A percentile compares a stretch with the other conserved stretches of the same genome.
Evolutionary conservation across 1,140 invertebrate genomes (phyloP).

Genomic region (Eumeta japonica): DNA sequence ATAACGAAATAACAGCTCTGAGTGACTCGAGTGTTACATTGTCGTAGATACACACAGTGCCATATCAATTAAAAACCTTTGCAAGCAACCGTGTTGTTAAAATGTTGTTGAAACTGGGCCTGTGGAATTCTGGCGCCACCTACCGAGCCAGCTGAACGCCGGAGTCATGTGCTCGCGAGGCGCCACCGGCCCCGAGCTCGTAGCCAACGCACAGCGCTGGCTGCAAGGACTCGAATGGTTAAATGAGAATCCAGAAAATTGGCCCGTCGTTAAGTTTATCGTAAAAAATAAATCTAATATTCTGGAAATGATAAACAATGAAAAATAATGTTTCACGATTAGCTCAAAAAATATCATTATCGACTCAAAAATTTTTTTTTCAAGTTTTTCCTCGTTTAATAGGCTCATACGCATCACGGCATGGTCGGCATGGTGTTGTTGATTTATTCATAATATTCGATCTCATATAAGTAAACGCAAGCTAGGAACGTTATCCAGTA

Average conservation of each 20-base stretch:
- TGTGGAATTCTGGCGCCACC: constrained; percentile 9
- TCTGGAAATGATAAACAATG: neutral
- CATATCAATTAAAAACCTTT: constrained; percentile 24
- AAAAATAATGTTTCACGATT: neutral
- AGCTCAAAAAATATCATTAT: neutral
- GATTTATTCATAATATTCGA: constrained; percentile 2
- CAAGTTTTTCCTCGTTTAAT: constrained; percentile 1
- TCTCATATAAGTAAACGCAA: neutral
- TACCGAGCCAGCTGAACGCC: constrained; percentile 12
- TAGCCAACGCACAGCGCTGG: constrained; percentile 10
- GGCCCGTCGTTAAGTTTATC: neutral
- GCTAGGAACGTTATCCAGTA: neutral
- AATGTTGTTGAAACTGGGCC: constrained; percentile 20
- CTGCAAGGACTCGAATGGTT: constrained; percentile 6
- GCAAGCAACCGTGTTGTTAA: constrained; percentile 30
- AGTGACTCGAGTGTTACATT: constrained; percentile 32
- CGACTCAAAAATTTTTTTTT: neutral
- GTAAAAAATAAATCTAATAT: neutral
- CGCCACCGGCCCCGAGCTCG: constrained; percentile 7
- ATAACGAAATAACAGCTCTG: constrained; percentile 1
- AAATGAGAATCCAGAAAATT: neutral
- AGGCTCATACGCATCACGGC: neutral
- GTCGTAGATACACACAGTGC: constrained; percentile 22
- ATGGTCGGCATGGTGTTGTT: constrained; percentile 5
- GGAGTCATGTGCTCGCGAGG: constrained; percentile 16